Evolutionary conservation across 2,113 vertebrate genomes (phyloP).

Genomic region (Heliornis fulica): DNA sequence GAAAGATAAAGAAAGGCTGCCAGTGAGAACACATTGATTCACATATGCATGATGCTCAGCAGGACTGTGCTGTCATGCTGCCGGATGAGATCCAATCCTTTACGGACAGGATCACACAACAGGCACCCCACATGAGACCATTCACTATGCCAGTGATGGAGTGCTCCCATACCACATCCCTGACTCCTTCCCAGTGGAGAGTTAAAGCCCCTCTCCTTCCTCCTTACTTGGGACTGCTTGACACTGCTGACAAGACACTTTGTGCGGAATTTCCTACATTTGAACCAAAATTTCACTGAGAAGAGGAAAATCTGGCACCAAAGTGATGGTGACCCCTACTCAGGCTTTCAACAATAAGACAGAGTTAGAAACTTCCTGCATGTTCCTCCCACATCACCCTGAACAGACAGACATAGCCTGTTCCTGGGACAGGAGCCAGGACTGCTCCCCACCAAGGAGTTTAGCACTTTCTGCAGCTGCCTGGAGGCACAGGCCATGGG

Average conservation of each 20-base stretch:
- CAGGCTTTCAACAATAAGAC: neutral
- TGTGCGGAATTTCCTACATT: neutral
- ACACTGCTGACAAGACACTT: neutral
- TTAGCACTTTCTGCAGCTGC: neutral
- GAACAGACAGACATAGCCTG: neutral
- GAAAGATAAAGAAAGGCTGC: neutral
- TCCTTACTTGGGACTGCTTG: neutral
- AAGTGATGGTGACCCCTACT: neutral
- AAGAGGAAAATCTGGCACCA: too few species aligned
- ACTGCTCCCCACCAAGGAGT: fast-evolving
- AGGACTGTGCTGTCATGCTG: neutral
- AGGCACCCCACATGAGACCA: neutral
- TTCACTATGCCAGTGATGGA: neutral
- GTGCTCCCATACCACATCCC: fast-evolving
- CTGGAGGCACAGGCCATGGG: neutral
- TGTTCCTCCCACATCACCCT: neutral
- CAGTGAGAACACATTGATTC: neutral
- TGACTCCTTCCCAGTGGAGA: neutral
- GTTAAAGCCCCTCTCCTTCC: neutral
- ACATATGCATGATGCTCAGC: fast-evolving
- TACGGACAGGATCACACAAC: neutral
- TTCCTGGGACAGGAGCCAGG: neutral
- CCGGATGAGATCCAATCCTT: neutral
- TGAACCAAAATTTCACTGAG: neutral
- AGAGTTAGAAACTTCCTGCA: neutral